Base-by-base conservation (phyloP, 2,888 invertebrate species). In the Cheilosia pagana region DNA sequence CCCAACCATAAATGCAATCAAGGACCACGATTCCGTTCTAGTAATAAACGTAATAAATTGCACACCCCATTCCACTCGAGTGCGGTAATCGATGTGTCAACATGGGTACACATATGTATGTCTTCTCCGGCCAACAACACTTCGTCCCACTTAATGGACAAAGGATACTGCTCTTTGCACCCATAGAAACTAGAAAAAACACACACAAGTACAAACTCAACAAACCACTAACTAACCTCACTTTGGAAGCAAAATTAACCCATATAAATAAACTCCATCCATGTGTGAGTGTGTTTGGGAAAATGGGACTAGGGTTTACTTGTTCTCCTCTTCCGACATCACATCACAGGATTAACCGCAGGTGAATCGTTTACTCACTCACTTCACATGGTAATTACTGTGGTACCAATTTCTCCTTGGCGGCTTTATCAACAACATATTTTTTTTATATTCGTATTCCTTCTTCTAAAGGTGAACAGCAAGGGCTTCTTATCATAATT, bases 221-320 rank as follows among this genome's bases (percentile, higher is more conserved):
- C 55, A 19, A 23, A 5, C 50, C 28, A 35, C 55, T 12, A 31
- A 5, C 35, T 19, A n/a, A 19, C 19, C 41, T 16, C 41, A 59
- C 25, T n/a, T 19, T 74, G 16, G 16, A 63, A 74, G 53, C 63
- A 25, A 45, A 74, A 63, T 74, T 63, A 63, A 74, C 74, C 74
- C 63, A 53, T 63, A 45, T 48, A 53, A 31, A 74, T 74, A 63
- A 74, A 74, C 63, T 74, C 74, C 35, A 72, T 72, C 28, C 43
- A 16, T 19, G 45, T 45, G 8, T 57, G n/a, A 2, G 50, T 28
- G 23, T 50, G 19, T 72, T 16, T 35, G 50, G 6, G 8, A n/a
- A 23, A 63, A 19, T 31, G n/a, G 31, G 2, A 23, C 3, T 23
- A 16, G 10, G 16, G 16, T 16, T 53, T 53, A 72, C 35, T n/a